Base-by-base conservation (phyloP, 2,888 invertebrate genomes). In the Lamellibrachia columna region DNA sequence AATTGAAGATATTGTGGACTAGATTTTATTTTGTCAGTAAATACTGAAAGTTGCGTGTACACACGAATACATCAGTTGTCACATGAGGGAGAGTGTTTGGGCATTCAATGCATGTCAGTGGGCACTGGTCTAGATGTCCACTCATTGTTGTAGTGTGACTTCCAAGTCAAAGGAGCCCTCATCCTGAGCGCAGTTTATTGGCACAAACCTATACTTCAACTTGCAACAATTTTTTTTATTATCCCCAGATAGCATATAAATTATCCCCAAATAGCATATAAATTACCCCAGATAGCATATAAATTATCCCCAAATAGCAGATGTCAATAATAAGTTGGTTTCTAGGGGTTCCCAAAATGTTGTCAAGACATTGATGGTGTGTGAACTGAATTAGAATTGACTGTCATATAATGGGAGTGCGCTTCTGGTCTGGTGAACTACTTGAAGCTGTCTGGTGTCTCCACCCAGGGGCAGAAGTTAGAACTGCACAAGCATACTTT, bases 21-120 rank as follows among this genome's bases (percentile, higher is more conserved):
- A 75, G 75, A 75, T 75, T 75, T 75, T 75, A 75, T 75, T 55
- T 75, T 75, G 75, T 75, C 75, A 75, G 75, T n/a, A 75, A 75
- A 75, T 75, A 75, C 75, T 75, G 75, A 75, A 75, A 75, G 75
- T 75, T 75, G 22, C n/a, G 75, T 75, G 75, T 22, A n/a, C n/a
- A 75, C 75, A 75, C 3, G 15, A 75, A 75, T 75, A 75, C 75
- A 75, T 75, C 75, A 75, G n/a, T 75, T 22, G 75, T 75, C 75
- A 75, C 75, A 15, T 75, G 75, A 6, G 2, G 15, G 75, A 55
- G 7, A 75, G 75, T 75, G 75, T 75, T 75, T 75, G 75, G 75
- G 22, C 75, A 75, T 75, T n/a, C 3, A 75, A 75, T 4, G 75
- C 75, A 15, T 75, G 75, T 22, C 75, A 75, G n/a, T 22, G 75